These are phyloP conservation scores for Vespertilio murinus DNA, from an alignment of 2,797 vertebrate genomes.

Conservation along the genomic window DNA sequence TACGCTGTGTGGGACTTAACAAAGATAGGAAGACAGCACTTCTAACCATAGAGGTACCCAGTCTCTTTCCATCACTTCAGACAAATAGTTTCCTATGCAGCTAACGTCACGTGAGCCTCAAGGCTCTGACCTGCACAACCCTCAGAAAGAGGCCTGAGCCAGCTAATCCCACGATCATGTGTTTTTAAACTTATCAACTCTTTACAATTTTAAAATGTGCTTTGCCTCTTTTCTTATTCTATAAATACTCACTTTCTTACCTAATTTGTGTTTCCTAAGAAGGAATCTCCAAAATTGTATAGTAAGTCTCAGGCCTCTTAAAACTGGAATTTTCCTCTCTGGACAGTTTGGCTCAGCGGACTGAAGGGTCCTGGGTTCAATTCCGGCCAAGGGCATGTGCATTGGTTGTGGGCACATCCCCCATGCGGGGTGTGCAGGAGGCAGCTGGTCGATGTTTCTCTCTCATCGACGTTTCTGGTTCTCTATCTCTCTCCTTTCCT, in stretches of 20 bases:
- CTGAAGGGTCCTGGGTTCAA: too few relatives aligned
- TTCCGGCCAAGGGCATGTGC: too few relatives aligned
- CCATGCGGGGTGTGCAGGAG: too few relatives aligned
- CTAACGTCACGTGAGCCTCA: not conserved
- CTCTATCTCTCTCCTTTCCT: too few relatives aligned
- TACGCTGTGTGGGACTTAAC: not conserved
- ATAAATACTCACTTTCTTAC: not conserved
- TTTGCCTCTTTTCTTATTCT: slow-evolving; percentile 2
- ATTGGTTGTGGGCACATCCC: too few relatives aligned
- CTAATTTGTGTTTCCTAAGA: not conserved
- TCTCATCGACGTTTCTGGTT: too few relatives aligned
- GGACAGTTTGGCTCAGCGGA: too few relatives aligned
- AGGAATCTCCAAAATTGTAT: not conserved
- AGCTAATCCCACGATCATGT: fast-evolving
- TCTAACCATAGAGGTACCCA: not conserved
- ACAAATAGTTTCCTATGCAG: not conserved
- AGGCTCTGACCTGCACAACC: too few relatives aligned
- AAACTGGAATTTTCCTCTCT: not conserved
- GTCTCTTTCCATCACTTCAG: not conserved
- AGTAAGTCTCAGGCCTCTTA: not conserved
- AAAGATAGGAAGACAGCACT: not conserved
- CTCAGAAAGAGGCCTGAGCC: not conserved
- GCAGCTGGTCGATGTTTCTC: too few relatives aligned
- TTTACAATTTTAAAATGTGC: not conserved
- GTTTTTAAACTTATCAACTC: not conserved